A percentile compares a stretch with the other conserved stretches of the same genome.
Conservation (phyloP, 2,113 vertebrate genomes). For the Clinocottus analis region DNA sequence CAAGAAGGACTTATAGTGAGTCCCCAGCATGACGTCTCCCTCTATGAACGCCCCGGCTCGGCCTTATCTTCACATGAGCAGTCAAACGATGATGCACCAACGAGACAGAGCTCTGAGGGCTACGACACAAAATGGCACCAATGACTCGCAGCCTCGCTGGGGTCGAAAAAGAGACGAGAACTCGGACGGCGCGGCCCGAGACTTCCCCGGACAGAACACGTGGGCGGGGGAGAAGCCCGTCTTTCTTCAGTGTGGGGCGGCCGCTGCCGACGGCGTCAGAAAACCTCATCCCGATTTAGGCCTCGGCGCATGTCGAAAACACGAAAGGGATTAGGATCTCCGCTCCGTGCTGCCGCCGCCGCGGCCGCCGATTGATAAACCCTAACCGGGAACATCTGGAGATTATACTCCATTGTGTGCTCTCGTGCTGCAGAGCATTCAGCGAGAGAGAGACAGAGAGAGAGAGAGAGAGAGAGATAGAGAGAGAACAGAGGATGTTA, state of each 20-base stretch:
- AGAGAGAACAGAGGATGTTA: conserved; percentile 42
- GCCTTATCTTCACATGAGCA: conserved; percentile 34
- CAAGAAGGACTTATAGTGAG: conserved; percentile 2
- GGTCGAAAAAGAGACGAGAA: conserved; percentile 41
- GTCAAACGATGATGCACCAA: conserved; percentile 38
- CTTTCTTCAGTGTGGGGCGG: too few species aligned
- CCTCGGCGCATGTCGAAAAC: conserved; percentile 21
- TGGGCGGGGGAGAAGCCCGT: too few species aligned
- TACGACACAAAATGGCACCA: conserved; percentile 52
- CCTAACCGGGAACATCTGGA: conserved; percentile 60
- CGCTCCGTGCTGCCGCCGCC: conserved; percentile 17
- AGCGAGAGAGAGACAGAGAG: too few species aligned
- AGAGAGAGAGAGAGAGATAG: too few species aligned
- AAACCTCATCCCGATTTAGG: conserved; percentile 43
- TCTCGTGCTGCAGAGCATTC: conserved; percentile 30
- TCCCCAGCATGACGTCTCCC: conserved; percentile 8
- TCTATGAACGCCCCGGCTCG: conserved; percentile 12
- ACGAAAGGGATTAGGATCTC: conserved; percentile 54
- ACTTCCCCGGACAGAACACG: conserved; percentile 58
- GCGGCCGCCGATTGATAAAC: conserved; percentile 56
- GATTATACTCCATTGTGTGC: conserved; percentile 44
- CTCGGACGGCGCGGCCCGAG: conserved; percentile 32
- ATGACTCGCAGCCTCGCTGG: conserved; percentile 21
- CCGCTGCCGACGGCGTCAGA: background rate
- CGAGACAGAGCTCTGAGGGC: conserved; percentile 38